A percentile compares a stretch with the other conserved stretches of the same genome.
Evolutionary conservation across 2,113 vertebrate species (phyloP).

Genomic region (Cyprinodon tularosa): DNA sequence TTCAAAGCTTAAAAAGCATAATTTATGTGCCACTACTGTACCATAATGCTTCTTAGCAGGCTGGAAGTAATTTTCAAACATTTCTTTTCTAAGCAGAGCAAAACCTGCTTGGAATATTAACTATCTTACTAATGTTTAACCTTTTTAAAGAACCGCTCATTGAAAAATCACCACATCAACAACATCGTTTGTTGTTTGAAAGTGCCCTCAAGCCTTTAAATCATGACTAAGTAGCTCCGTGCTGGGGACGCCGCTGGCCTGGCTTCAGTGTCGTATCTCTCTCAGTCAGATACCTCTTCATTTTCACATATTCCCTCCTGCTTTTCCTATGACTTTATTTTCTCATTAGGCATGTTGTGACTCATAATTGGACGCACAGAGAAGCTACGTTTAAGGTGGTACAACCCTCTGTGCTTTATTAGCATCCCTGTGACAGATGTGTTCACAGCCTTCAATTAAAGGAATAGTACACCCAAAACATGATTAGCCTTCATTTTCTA

Average conservation of each 20-base stretch:
- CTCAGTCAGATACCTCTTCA: constrained; percentile 34
- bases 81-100: constrained; percentile 11
- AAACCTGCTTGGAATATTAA: constrained; percentile 37
- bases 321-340: constrained; percentile 23
- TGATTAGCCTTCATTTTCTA: too few species aligned
- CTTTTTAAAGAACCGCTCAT: constrained; percentile 34
- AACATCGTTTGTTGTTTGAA: constrained; percentile 56
- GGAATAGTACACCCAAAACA: too few species aligned
- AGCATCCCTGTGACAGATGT: too few species aligned
- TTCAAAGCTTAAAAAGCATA: constrained; percentile 31
- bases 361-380: constrained; percentile 35
- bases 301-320: constrained; percentile 37
- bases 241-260: constrained; percentile 41
- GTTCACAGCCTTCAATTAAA: too few species aligned
- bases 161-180: constrained; percentile 44
- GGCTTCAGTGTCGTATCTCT: constrained; percentile 40
- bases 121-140: constrained; percentile 41
- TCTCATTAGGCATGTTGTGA: constrained; percentile 29
- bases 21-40: background rate
- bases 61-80: constrained; percentile 24
- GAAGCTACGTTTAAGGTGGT: background rate
- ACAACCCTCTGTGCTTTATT: background rate
- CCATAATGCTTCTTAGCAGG: constrained; percentile 9
- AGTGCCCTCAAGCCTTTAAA: constrained; percentile 59
- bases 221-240: constrained; percentile 47